A percentile compares a stretch with the other conserved stretches of the same genome.
These are phyloP conservation scores for Corynorhinus townsendii DNA, from an alignment of 2,113 vertebrate species.

Conservation along the genomic window DNA sequence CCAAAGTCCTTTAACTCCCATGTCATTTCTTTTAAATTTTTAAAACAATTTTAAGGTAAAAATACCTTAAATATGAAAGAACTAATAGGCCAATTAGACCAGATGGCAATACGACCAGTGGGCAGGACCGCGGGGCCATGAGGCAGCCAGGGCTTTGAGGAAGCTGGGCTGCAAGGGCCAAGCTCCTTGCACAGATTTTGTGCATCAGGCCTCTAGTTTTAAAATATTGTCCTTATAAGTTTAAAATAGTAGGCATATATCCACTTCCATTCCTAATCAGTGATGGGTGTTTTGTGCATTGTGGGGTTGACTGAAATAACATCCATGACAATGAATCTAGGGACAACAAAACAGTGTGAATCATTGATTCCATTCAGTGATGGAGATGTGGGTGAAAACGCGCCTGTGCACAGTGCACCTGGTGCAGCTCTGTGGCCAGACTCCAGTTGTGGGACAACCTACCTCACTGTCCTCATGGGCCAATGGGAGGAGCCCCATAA, in stretches of 20 bases:
- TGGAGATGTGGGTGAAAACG: not conserved
- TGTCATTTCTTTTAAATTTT: not conserved
- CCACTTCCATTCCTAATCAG: not conserved
- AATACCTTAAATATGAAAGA: not conserved
- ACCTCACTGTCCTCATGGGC: fast-evolving
- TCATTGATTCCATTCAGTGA: fast-evolving
- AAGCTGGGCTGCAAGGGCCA: no score
- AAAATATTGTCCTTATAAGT: not conserved
- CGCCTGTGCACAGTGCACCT: no score
- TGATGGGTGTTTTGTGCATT: not conserved
- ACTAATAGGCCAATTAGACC: no score
- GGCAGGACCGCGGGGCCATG: no score
- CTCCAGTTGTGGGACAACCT: fast-evolving
- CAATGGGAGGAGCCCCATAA: fast-evolving
- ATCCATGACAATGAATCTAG: not conserved
- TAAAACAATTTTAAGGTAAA: not conserved
- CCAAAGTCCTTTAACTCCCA: not conserved
- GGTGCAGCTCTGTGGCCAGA: not conserved
- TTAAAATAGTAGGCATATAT: not conserved
- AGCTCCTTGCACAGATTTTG: no score
- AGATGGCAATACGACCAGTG: no score
- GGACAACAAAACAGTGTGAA: not conserved
- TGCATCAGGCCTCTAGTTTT: no score
- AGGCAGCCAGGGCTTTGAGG: no score
- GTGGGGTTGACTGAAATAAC: not conserved